Conservation (phyloP, 64 coral and sea anemone species). For the Pocillopora damicornis region DNA sequence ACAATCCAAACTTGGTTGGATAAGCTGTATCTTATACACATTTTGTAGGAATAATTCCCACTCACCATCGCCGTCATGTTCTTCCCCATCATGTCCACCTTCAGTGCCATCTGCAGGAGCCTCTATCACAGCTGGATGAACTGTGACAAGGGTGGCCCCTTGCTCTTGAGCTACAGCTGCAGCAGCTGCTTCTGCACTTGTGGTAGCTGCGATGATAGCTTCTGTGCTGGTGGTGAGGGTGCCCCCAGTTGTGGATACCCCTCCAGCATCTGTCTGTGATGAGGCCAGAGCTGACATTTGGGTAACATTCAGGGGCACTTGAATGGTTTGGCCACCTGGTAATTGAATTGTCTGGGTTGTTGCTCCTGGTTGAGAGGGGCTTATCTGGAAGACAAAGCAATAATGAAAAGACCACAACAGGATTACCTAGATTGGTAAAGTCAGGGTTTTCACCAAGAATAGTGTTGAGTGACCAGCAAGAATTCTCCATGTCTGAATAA, state of each 20-base stretch:
- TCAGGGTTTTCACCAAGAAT: too few relatives aligned
- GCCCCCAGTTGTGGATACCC: slow-evolving; percentile 8
- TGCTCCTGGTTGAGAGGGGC: slow-evolving; percentile 50
- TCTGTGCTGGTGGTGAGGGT: slow-evolving; percentile 66
- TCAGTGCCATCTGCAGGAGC: slow-evolving; percentile 21
- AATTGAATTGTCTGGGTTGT: slow-evolving; percentile 85
- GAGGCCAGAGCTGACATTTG: slow-evolving; percentile 65
- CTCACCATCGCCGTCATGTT: slow-evolving; percentile 50
- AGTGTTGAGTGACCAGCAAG: too few relatives aligned
- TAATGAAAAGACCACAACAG: too few relatives aligned
- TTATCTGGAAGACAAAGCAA: slow-evolving; percentile 35
- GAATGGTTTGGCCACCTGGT: slow-evolving; percentile 86
- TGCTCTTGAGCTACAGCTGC: slow-evolving; percentile 55
- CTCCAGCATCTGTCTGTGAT: slow-evolving; percentile 29
- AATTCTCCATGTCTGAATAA: too few relatives aligned
- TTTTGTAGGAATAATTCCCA: neutral
- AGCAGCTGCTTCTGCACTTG: slow-evolving; percentile 56
- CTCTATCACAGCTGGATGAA: slow-evolving; percentile 45
- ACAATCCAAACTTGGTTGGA: too few relatives aligned
- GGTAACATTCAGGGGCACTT: slow-evolving; percentile 69
- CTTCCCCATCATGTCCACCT: slow-evolving; percentile 29
- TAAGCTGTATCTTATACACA: neutral
- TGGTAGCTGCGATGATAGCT: slow-evolving; percentile 75
- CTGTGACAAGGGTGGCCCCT: slow-evolving; percentile 40
- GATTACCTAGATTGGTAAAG: too few relatives aligned